Conservation (phyloP, 2,888 invertebrate genomes). For the Cryptocephalus primarius region DNA sequence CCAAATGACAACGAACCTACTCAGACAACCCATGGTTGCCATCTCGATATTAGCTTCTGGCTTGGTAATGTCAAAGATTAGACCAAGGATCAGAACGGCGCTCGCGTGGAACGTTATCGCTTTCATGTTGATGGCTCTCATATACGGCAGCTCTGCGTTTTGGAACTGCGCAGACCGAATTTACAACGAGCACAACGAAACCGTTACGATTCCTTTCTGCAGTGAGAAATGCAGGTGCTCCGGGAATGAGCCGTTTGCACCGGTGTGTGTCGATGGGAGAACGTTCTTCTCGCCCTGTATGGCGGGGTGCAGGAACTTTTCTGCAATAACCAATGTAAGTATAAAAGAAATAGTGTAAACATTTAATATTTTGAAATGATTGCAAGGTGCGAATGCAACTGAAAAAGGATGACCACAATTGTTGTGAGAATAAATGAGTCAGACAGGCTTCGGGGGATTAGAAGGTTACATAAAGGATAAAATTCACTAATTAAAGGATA, state of each 20-base stretch:
- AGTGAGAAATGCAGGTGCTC: constrained; percentile 45
- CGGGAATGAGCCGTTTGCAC: constrained; percentile 43
- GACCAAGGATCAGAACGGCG: constrained; percentile 41
- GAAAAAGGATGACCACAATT: too few relatives aligned
- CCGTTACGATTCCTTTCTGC: constrained; percentile 39
- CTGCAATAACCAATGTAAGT: constrained; percentile 35
- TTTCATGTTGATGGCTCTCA: constrained; percentile 34
- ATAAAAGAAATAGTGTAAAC: constrained; percentile 16
- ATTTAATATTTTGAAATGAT: too few relatives aligned
- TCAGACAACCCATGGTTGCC: constrained; percentile 46
- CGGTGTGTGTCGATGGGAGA: constrained; percentile 48
- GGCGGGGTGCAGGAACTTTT: constrained; percentile 49
- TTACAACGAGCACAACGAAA: too few relatives aligned
- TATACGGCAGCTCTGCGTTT: constrained; percentile 36
- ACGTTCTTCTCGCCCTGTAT: constrained; percentile 64
- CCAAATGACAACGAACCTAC: constrained; percentile 40
- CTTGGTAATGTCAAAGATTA: constrained; percentile 41
- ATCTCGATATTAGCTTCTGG: constrained; percentile 43
- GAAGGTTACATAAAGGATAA: too few relatives aligned
- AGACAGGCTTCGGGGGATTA: too few relatives aligned
- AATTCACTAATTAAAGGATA: too few relatives aligned
- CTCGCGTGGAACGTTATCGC: constrained; percentile 40
- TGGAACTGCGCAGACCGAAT: constrained; percentile 17
- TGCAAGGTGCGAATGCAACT: too few relatives aligned
- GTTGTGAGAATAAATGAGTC: too few relatives aligned